Evolutionary conservation across 2,797 vertebrate genomes (phyloP).

Genomic region (Acomys russatus): DNA sequence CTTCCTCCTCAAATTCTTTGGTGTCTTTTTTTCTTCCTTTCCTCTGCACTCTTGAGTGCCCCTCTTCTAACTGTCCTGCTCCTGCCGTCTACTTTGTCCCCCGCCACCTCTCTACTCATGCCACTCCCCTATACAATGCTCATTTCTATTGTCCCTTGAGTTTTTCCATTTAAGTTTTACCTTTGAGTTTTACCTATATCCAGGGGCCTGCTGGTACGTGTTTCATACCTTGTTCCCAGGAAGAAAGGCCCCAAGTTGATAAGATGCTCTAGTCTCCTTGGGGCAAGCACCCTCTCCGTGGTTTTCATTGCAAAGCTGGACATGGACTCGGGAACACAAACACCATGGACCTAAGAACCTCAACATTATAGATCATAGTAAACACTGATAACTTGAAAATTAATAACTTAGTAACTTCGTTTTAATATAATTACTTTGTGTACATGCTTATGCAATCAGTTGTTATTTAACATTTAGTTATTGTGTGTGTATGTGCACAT

Average conservation of each 20-base stretch:
- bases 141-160: background rate
- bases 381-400: background rate
- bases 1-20: background rate
- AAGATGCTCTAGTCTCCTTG: background rate
- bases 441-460: background rate
- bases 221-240: background rate
- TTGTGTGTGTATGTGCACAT: background rate
- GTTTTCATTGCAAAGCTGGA: background rate
- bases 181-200: background rate
- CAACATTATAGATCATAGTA: background rate
- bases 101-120: too few species aligned
- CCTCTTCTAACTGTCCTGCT: background rate
- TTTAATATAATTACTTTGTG: background rate
- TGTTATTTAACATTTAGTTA: background rate
- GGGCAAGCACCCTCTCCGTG: background rate
- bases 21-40: background rate
- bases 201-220: background rate
- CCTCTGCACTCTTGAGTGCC: background rate
- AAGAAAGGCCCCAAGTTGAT: background rate
- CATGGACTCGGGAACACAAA: background rate
- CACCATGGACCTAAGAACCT: background rate
- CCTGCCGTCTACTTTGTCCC: background rate
- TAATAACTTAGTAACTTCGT: conserved; percentile 23
- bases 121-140: background rate
- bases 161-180: background rate